Base-by-base conservation (phyloP, 2,113 vertebrate species). In the Gnathonemus longibarbis region DNA sequence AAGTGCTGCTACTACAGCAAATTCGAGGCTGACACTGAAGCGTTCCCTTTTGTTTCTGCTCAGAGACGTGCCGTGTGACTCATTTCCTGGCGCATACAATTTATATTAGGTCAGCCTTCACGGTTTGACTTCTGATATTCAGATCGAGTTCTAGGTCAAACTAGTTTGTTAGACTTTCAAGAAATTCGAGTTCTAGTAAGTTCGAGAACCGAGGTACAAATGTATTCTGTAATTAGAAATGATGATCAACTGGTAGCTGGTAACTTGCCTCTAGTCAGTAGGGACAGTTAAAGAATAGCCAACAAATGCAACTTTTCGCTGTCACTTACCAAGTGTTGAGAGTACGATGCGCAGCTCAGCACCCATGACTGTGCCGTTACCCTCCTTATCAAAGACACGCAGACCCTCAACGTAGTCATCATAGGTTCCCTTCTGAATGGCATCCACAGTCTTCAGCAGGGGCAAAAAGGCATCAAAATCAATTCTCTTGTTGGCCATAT, bases 391-490 rank as follows among this genome's bases (percentile, higher is more conserved):
- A 35, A 99, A 99, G 94, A 99, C 98, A 66, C 98, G 98, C 93
- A 99, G 96, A 96, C 98, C 98, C 96, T 99, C 98, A 96, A 99
- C 98, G 0, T 99, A 99, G 95, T 99, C 98, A 89, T 99, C 98
- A 70, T 92, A 98, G 80, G 89, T 92, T 1, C 97, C 98, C 95
- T 99, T 98, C 92, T 98, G 98, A 95, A 97, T 97, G 96, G 99
- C 99, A 94, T 98, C 96, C 93, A 99, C 96, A 92, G 95, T 95
- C 96, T 99, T 98, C 94, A 99, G 92, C 98, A 99, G 99, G 93
- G 98, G 98, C 92, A 99, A 95, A 95, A 99, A 99, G 19, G 94
- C 95, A 87, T 99, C 98, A 91, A 99, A 99, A 31, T 97, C 97
- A n/a, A 99, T 96, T 95, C 96, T 97, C 96, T 99, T 99, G 95